phyloP scores from a whole-genome alignment of 2,888 invertebrate genomes.

The Drosophila melanosoma region DNA sequence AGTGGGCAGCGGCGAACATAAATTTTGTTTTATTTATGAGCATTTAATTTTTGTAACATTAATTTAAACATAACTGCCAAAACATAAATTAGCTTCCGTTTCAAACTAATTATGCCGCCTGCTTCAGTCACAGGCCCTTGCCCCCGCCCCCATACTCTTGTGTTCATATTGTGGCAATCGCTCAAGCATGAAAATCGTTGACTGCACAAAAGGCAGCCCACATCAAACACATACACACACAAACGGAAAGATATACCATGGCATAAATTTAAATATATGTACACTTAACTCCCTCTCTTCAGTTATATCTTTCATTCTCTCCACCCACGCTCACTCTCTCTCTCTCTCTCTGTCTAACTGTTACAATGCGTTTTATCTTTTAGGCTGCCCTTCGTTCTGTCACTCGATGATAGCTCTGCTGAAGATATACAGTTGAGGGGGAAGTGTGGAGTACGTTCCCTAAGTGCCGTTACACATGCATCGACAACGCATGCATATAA shows the following conservation, averaged over 20 bases:
- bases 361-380: conserved; percentile 67
- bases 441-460: conserved; percentile 16
- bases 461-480: conserved; percentile 81
- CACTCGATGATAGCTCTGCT: conserved; percentile 33
- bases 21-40: conserved; percentile 80
- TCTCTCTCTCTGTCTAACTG: conserved; percentile 5
- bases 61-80: conserved; percentile 84
- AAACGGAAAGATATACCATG: conserved; percentile 15
- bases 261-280: conserved; percentile 72
- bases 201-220: conserved; percentile 79
- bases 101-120: conserved; percentile 81
- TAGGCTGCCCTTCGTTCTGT: conserved; percentile 45
- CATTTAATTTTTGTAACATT: conserved; percentile 84
- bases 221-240: conserved; percentile 42
- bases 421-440: background rate
- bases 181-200: conserved; percentile 81
- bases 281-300: conserved; percentile 12
- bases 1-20: conserved; percentile 50
- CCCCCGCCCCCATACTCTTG: conserved; percentile 3
- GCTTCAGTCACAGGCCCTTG: conserved; percentile 60
- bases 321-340: background rate
- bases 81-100: conserved; percentile 84
- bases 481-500: conserved; percentile 64
- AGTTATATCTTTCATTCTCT: background rate
- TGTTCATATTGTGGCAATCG: conserved; percentile 65